Evolutionary conservation across 2,113 vertebrate species (phyloP).

Genomic region (Tupaia chinensis): DNA sequence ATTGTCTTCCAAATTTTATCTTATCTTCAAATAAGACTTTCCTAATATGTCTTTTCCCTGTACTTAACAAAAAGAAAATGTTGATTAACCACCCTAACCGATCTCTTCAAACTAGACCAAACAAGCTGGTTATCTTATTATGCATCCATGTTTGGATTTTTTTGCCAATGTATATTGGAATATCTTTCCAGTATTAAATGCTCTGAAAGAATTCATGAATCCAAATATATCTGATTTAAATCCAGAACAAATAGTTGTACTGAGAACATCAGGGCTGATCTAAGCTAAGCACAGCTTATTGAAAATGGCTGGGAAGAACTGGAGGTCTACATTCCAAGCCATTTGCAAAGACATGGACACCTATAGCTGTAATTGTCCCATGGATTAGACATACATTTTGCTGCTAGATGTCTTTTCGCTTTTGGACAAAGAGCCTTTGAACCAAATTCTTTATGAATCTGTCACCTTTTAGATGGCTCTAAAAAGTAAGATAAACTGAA

Average conservation of each 20-base stretch:
- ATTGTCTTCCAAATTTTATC: too few relatives aligned
- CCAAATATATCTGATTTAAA: not conserved
- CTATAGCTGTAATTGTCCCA: not conserved
- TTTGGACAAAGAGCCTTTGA: not conserved
- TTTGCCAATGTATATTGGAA: not conserved
- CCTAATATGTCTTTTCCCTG: not conserved
- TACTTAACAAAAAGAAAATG: not conserved
- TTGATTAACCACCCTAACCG: not conserved
- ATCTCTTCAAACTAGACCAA: not conserved
- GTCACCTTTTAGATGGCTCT: not conserved
- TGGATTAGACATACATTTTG: not conserved
- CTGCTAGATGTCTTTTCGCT: not conserved
- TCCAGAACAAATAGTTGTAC: not conserved
- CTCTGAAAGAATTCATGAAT: not conserved
- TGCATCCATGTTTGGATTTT: not conserved
- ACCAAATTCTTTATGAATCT: not conserved
- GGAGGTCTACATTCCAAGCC: not conserved
- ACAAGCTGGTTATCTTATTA: not conserved
- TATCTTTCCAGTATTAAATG: not conserved
- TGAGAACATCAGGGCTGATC: not conserved
- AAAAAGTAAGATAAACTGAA: not conserved
- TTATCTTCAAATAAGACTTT: not conserved
- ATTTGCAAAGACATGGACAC: not conserved
- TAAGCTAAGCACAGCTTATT: not conserved
- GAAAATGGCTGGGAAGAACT: not conserved